phyloP scores from a whole-genome alignment of 2,797 vertebrate species.

The Falco naumanni region DNA sequence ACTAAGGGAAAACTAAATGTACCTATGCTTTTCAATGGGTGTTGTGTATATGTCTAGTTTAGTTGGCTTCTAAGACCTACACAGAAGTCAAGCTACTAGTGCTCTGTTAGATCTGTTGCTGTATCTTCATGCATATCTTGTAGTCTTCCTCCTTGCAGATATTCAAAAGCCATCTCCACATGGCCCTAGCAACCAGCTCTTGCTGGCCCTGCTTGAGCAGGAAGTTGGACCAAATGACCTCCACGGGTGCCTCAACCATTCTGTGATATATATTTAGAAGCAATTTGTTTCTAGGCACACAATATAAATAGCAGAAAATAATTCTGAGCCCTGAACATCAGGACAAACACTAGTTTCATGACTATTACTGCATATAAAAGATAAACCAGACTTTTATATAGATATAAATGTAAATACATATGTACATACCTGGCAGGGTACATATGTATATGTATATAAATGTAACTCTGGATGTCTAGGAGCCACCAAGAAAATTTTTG shows the following conservation, averaged over 20 bases:
- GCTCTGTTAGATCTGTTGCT: not conserved
- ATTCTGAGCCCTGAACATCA: not conserved
- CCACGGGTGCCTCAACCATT: not conserved
- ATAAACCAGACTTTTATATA: not conserved
- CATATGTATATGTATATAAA: not conserved
- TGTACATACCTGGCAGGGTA: not conserved
- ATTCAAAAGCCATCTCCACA: not conserved
- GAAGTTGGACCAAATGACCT: not conserved
- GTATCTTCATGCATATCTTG: not conserved
- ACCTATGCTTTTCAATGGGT: not conserved
- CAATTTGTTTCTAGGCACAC: not conserved
- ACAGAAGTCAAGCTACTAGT: not conserved
- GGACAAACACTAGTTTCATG: not conserved
- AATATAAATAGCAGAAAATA: not conserved
- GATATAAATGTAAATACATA: not conserved
- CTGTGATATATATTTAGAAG: not conserved
- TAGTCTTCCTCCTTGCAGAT: not conserved
- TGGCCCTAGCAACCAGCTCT: not conserved
- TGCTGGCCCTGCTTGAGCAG: not conserved
- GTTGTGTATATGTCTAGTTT: not conserved
- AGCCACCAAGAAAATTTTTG: not conserved
- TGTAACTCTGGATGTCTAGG: not conserved
- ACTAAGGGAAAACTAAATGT: not conserved
- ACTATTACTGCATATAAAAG: not conserved
- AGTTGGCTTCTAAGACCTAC: not conserved